phyloP scores from a whole-genome alignment of 2,888 invertebrate species.

The Macropis europaea region DNA sequence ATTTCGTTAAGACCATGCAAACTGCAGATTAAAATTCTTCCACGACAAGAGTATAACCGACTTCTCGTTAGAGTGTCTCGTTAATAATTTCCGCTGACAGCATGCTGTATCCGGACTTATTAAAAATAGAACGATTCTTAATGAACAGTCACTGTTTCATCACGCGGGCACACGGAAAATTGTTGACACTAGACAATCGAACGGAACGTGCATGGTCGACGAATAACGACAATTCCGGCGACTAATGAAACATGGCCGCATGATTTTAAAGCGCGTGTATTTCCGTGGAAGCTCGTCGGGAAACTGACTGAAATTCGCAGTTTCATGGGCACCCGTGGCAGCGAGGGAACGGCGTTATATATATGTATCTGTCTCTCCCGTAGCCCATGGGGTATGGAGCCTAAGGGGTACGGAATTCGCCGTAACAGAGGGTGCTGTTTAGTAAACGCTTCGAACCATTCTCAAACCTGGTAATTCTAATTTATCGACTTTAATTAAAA shows the following conservation, averaged over 20 bases:
- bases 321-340: constrained; percentile 63
- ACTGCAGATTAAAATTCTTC: no score
- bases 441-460: constrained; percentile 59
- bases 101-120: no score
- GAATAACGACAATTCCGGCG: constrained; percentile 17
- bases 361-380: constrained; percentile 39
- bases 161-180: no score
- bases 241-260: constrained; percentile 22
- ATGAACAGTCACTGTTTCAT: constrained; percentile 18
- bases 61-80: no score
- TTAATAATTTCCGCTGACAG: no score
- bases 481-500: constrained; percentile 3
- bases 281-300: constrained; percentile 66
- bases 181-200: no score
- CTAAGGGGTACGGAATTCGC: constrained; percentile 64
- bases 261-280: constrained; percentile 61
- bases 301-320: constrained; percentile 68
- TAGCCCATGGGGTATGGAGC: constrained; percentile 60
- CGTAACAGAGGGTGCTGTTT: constrained; percentile 59
- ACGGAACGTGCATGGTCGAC: background rate
- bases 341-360: constrained; percentile 63
- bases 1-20: no score
- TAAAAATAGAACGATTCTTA: no score
- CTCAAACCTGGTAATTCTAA: constrained; percentile 15
- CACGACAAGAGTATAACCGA: no score